Base-by-base conservation (phyloP, 1,140 invertebrate species). In the Drosophila arizonae region DNA sequence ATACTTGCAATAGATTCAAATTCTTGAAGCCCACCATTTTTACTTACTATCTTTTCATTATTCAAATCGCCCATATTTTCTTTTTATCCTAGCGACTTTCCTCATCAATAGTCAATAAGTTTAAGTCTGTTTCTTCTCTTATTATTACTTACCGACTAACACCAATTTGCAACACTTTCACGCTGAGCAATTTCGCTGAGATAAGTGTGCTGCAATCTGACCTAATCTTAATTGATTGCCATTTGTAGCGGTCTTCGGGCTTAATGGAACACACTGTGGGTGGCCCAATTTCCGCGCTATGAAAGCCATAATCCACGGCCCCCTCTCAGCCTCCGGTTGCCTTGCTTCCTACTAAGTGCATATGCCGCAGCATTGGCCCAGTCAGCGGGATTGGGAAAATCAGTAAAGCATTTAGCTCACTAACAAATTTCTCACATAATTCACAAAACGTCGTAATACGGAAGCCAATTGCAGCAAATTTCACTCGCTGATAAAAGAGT, bases 371-470 rank as follows among this genome's bases (percentile, higher is more conserved):
- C 11, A 1, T 15, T 24, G 4, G 54, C 52, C 4, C 43, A 30
- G 17, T 30, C 41, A 6, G n/a, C 41, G 36, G 17, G 33, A 15
- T 56, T 36, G 41, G 43, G 43, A 6, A 62, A 69, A 81, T 77
- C 73, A 60, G 79, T 52, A 43, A 76, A 84, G 39, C 77, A 78
- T 87, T 86, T 87, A 79, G 76, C 51, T 58, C 55, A 69, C 68
- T 56, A 77, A 88, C 82, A 88, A 88, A 88, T 84, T 88, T 88
- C 84, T 80, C 84, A 88, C 84, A 88, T 84, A 88, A 88, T 88
- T 88, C 84, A 87, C 82, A 88, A 88, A 88, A 82, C 79, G 84
- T 77, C 82, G 84, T 88, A 88, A 90, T 90, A 90, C 86, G 86
- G 86, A 90, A 90, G 86, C 86, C 85, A 65, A 74, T 79, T 74